phyloP scores from a whole-genome alignment of 2,888 invertebrate species.

The Sesamia inferens region DNA sequence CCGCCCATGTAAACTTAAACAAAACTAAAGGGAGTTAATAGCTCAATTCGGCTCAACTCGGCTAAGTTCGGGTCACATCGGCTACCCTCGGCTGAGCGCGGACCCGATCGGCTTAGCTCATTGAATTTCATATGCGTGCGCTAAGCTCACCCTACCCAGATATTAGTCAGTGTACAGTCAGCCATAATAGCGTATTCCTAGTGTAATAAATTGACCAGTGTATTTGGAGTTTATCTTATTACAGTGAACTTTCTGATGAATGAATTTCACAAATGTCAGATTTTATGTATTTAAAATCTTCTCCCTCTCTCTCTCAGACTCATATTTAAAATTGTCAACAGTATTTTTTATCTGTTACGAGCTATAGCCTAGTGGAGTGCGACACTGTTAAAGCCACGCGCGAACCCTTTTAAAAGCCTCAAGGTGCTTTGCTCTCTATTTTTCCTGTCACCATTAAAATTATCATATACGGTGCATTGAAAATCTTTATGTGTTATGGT shows the following conservation, averaged over 20 bases:
- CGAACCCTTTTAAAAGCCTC: too few species aligned
- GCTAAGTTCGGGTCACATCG: slow-evolving; percentile 25
- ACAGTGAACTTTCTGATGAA: not conserved
- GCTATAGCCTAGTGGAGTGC: not conserved
- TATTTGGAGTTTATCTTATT: not conserved
- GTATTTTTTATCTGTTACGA: not conserved
- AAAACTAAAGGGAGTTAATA: slow-evolving; percentile 54
- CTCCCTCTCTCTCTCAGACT: not conserved
- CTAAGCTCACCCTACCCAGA: slow-evolving; percentile 57
- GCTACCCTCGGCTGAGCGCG: slow-evolving; percentile 22
- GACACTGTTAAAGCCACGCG: not conserved
- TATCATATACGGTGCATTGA: too few species aligned
- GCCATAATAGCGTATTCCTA: slow-evolving; percentile 13
- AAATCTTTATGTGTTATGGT: too few species aligned
- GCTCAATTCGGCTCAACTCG: slow-evolving; percentile 38
- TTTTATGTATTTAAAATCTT: not conserved
- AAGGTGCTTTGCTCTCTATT: not conserved
- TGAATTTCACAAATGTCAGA: slow-evolving; percentile 8
- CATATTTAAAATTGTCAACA: not conserved
- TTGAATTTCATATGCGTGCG: slow-evolving; percentile 72
- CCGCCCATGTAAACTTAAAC: slow-evolving; percentile 35
- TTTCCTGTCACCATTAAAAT: not conserved
- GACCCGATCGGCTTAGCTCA: slow-evolving; percentile 53
- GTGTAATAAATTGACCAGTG: slow-evolving; percentile 13
- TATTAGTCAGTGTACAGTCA: slow-evolving; percentile 56